phyloP scores from a whole-genome alignment of 2,888 invertebrate genomes.

The Tetragonisca angustula region DNA sequence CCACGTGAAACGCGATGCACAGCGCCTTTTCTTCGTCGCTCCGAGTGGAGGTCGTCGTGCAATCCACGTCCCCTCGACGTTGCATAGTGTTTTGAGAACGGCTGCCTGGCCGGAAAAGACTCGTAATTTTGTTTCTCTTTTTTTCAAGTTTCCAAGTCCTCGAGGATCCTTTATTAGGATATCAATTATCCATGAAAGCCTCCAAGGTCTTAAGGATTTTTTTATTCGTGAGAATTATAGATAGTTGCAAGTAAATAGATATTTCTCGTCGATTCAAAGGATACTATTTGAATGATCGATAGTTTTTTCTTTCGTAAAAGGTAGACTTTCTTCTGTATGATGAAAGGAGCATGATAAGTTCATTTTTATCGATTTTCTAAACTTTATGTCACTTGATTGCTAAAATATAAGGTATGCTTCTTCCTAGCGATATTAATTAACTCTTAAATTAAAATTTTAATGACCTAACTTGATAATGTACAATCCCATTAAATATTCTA shows the following conservation, averaged over 20 bases:
- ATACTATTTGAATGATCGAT: too few relatives aligned
- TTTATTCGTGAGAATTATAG: background rate
- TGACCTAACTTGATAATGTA: too few relatives aligned
- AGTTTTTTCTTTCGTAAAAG: too few relatives aligned
- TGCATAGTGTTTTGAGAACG: background rate
- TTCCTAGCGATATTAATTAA: too few relatives aligned
- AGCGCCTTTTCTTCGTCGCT: slow-evolving; percentile 54
- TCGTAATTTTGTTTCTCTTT: background rate
- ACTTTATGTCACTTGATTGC: too few relatives aligned
- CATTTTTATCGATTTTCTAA: too few relatives aligned
- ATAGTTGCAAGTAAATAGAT: background rate
- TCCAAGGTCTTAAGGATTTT: background rate
- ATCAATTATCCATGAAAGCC: background rate
- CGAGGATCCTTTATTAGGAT: background rate
- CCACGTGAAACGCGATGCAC: slow-evolving; percentile 52
- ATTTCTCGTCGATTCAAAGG: background rate
- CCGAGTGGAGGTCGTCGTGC: slow-evolving; percentile 46
- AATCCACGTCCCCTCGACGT: slow-evolving; percentile 22
- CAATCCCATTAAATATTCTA: too few relatives aligned
- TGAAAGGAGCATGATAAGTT: too few relatives aligned
- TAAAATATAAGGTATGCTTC: too few relatives aligned
- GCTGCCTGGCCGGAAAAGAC: background rate
- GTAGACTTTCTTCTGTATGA: too few relatives aligned
- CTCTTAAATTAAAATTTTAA: too few relatives aligned
- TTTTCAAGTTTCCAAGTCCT: background rate